Percentiles rank a stretch among this genome's conserved stretches.
These are phyloP conservation scores for Ariolimax columbianus DNA, from an alignment of 2,888 invertebrate genomes.

Conservation along the genomic window DNA sequence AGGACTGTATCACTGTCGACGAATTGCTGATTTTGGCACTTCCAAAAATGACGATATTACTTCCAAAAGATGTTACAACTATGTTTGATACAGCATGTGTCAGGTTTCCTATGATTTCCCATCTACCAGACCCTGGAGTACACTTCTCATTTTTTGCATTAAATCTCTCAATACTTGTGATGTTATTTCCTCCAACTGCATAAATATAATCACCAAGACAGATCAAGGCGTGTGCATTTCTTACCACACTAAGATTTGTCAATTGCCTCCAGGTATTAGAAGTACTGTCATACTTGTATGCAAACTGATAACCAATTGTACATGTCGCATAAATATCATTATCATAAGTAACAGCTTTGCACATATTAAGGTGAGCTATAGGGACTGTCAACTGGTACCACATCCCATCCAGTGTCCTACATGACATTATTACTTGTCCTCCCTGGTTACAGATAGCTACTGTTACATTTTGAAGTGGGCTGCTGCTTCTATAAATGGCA, in stretches of 20 bases:
- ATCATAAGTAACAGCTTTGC: constrained; percentile 26
- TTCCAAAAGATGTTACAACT: not conserved
- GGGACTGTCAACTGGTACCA: not conserved
- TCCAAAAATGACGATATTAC: constrained; percentile 20
- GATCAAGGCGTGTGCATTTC: not conserved
- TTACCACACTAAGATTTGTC: not conserved
- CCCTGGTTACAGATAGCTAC: not conserved
- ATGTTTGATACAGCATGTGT: constrained; percentile 5
- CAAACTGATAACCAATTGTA: not conserved
- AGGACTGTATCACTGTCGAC: constrained; percentile 13
- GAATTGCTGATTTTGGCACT: not conserved
- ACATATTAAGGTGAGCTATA: not conserved
- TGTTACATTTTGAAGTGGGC: constrained; percentile 11
- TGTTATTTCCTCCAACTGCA: constrained; percentile 30
- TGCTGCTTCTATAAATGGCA: constrained; percentile 8
- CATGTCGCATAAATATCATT: constrained; percentile 10
- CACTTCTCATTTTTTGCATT: constrained; percentile 7
- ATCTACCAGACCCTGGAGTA: not conserved
- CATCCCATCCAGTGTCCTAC: constrained; percentile 11
- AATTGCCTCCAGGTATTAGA: constrained; percentile 3
- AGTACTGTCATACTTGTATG: not conserved
- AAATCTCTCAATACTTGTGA: constrained; percentile 17
- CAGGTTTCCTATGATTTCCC: constrained; percentile 31
- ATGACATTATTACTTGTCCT: constrained; percentile 5
- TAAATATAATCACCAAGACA: constrained; percentile 31